phyloP scores from a whole-genome alignment of 2,888 invertebrate genomes.

The Apamea sordens region DNA sequence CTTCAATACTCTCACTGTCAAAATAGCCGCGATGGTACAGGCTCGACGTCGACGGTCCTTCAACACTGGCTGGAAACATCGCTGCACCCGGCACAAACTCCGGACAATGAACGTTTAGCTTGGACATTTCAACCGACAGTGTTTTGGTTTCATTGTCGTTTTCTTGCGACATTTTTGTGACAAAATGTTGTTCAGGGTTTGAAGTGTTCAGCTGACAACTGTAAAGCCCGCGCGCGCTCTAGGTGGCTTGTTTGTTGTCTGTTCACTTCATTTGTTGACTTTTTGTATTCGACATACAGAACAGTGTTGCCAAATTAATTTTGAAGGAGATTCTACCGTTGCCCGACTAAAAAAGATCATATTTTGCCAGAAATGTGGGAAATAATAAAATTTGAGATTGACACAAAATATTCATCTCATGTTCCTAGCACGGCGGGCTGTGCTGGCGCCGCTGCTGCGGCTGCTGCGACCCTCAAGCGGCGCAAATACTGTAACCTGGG shows the following conservation, averaged over 20 bases:
- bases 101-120: slow-evolving; percentile 8
- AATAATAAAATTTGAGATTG: background rate
- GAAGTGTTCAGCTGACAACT: background rate
- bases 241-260: background rate
- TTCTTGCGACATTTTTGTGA: background rate
- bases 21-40: no score
- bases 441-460: background rate
- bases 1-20: no score
- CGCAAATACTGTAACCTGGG: no score
- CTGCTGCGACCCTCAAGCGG: background rate
- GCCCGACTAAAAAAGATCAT: background rate
- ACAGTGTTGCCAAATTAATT: background rate
- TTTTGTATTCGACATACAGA: background rate
- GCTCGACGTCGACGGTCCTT: background rate
- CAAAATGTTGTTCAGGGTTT: background rate
- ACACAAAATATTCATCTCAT: background rate
- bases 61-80: background rate
- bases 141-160: background rate
- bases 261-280: background rate
- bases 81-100: slow-evolving; percentile 17
- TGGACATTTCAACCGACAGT: background rate
- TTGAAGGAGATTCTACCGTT: background rate
- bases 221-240: background rate
- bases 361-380: background rate
- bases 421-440: background rate